Percentiles rank a stretch among this genome's conserved stretches.
These are phyloP conservation scores for Chesias legatella DNA, from an alignment of 2,888 invertebrate genomes.

Conservation along the genomic window DNA sequence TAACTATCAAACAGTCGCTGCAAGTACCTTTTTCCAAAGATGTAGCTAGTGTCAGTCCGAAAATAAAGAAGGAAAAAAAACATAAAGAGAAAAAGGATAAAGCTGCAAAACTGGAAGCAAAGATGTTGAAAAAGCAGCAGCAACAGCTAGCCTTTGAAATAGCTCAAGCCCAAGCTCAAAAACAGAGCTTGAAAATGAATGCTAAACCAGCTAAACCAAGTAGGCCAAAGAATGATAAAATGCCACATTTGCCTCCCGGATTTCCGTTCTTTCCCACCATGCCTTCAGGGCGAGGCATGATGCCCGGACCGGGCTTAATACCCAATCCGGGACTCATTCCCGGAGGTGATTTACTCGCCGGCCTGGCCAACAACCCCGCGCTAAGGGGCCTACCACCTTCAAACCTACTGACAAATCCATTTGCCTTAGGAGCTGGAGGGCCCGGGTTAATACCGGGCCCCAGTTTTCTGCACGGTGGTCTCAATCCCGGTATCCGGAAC, in stretches of 20 bases:
- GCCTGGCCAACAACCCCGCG: conserved; percentile 69
- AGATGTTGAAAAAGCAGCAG: conserved; percentile 70
- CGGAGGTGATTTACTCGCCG: conserved; percentile 63
- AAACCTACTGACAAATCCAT: conserved; percentile 73
- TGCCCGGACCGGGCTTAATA: conserved; percentile 76
- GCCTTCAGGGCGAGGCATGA: conserved; percentile 75
- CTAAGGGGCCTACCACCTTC: conserved; percentile 62
- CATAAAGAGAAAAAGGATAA: conserved; percentile 77
- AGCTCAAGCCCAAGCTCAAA: conserved; percentile 60
- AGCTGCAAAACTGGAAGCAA: conserved; percentile 68
- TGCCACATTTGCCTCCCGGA: conserved; percentile 65
- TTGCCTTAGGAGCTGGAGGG: conserved; percentile 75
- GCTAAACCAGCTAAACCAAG: conserved; percentile 61
- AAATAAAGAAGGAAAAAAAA: conserved; percentile 81
- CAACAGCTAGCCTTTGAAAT: conserved; percentile 68
- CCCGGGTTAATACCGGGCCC: conserved; percentile 83
- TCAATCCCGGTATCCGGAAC: conserved; percentile 66
- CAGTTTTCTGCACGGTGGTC: conserved; percentile 56
- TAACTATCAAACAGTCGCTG: conserved; percentile 69
- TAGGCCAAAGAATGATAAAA: conserved; percentile 67
- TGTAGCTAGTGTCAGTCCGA: conserved; percentile 77
- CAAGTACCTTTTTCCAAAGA: conserved; percentile 74
- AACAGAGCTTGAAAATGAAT: conserved; percentile 57
- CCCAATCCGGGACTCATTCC: conserved; percentile 74
- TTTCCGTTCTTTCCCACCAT: conserved; percentile 71